Percentiles rank a stretch among this genome's conserved stretches.
Evolutionary conservation across 2,888 invertebrate genomes (phyloP).

Genomic region (Ornithoptera priamus): DNA sequence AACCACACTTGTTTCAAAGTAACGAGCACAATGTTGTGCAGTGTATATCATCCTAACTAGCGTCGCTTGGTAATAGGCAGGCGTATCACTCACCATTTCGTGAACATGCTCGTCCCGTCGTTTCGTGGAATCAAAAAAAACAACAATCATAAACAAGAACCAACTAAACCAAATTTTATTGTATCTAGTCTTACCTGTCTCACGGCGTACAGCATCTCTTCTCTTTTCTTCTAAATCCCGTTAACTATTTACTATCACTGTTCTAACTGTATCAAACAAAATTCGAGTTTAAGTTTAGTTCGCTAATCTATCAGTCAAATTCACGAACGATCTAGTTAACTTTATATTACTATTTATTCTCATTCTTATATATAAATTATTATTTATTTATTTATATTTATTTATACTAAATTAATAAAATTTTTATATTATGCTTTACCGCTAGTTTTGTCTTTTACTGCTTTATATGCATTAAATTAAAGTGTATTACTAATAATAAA

Average conservation of each 20-base stretch:
- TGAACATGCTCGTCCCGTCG: too few species aligned
- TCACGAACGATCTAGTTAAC: constrained; percentile 31
- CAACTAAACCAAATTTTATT: too few species aligned
- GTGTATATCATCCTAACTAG: too few species aligned
- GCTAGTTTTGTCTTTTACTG: constrained; percentile 10
- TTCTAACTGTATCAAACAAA: constrained; percentile 5
- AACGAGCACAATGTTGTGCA: too few species aligned
- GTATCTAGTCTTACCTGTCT: constrained; percentile 62
- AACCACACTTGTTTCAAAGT: too few species aligned
- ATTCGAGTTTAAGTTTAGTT: constrained; percentile 27
- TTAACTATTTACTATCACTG: constrained; percentile 26
- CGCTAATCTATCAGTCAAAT: constrained; percentile 53
- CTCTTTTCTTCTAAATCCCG: constrained; percentile 40
- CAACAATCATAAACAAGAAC: too few species aligned
- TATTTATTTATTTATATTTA: constrained; percentile 24
- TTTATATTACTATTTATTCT: constrained; percentile 20
- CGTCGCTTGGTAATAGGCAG: too few species aligned
- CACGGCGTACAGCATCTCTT: constrained; percentile 69
- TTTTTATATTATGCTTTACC: background rate
- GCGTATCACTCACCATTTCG: too few species aligned
- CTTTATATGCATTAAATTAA: background rate
- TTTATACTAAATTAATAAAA: constrained; percentile 22
- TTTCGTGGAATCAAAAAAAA: too few species aligned
- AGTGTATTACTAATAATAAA: too few species aligned
- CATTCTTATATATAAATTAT: constrained; percentile 35